A percentile compares a stretch with the other conserved stretches of the same genome.
Conservation (phyloP, 1,140 invertebrate species). For the Lethrus apterus region DNA sequence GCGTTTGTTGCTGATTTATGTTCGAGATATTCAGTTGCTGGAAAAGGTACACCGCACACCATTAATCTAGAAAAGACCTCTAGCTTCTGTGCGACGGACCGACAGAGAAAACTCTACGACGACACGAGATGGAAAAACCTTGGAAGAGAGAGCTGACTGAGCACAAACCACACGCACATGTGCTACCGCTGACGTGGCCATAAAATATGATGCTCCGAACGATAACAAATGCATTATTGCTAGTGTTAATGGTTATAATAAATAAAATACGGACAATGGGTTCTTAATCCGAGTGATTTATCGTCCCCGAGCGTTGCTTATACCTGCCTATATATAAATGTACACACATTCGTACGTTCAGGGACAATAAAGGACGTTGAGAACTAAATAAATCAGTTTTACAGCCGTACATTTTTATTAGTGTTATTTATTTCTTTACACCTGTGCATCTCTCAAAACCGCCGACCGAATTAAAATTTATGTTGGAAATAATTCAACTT, state of each 20-base stretch:
- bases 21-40: slow-evolving; percentile 32
- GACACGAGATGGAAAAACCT: neutral
- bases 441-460: slow-evolving; percentile 16
- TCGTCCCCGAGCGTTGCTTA: too few relatives aligned
- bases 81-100: slow-evolving; percentile 6
- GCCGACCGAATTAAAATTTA: neutral
- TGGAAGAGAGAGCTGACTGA: too few relatives aligned
- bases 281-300: slow-evolving; percentile 41
- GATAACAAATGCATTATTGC: slow-evolving; percentile 43
- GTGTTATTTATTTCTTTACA: slow-evolving; percentile 27
- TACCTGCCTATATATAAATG: slow-evolving; percentile 1
- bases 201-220: slow-evolving; percentile 39
- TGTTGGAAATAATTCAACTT: too few relatives aligned
- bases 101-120: neutral
- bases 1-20: slow-evolving; percentile 36
- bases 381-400: slow-evolving; percentile 37
- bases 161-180: slow-evolving; percentile 20
- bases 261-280: slow-evolving; percentile 41
- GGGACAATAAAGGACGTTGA: slow-evolving; percentile 28
- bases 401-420: slow-evolving; percentile 30
- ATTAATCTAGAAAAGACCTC: slow-evolving; percentile 28
- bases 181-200: slow-evolving; percentile 33
- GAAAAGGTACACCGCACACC: slow-evolving; percentile 36
- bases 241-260: slow-evolving; percentile 42
- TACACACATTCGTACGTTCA: neutral